phyloP scores from a whole-genome alignment of 2,113 vertebrate species.

The Pogona vitticeps region DNA sequence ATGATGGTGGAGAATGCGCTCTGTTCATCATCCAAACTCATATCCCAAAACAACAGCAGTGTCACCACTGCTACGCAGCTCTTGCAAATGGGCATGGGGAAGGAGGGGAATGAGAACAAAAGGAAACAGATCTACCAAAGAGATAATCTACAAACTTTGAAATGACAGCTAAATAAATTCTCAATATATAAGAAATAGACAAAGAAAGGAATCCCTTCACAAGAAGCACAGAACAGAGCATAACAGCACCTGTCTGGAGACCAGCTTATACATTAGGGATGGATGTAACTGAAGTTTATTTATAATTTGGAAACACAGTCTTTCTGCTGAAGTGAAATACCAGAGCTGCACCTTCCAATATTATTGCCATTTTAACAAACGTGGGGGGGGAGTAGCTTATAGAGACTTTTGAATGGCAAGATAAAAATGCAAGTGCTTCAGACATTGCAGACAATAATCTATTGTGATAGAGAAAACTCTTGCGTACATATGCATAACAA shows the following conservation, averaged over 20 bases:
- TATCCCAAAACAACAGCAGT: neutral
- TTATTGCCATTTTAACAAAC: constrained; percentile 24
- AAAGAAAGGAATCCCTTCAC: neutral
- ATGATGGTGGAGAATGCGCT: too few relatives aligned
- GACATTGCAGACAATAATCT: neutral
- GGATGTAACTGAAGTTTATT: neutral
- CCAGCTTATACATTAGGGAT: constrained; percentile 12
- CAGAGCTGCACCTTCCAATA: neutral
- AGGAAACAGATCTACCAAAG: neutral
- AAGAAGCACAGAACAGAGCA: neutral
- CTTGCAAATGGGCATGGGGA: neutral
- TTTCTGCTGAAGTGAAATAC: neutral
- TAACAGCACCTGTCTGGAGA: neutral
- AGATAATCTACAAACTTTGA: neutral
- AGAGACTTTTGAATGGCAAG: constrained; percentile 19
- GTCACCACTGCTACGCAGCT: neutral
- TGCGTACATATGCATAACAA: neutral
- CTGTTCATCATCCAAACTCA: neutral
- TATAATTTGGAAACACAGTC: neutral
- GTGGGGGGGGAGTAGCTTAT: constrained; percentile 14
- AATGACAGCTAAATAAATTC: neutral
- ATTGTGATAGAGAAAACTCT: neutral
- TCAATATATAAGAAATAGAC: neutral
- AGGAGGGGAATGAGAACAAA: neutral
- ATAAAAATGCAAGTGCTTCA: neutral